These are phyloP conservation scores for Lasaia peninsularis DNA, from an alignment of 1,140 invertebrate species.

Conservation along the genomic window DNA sequence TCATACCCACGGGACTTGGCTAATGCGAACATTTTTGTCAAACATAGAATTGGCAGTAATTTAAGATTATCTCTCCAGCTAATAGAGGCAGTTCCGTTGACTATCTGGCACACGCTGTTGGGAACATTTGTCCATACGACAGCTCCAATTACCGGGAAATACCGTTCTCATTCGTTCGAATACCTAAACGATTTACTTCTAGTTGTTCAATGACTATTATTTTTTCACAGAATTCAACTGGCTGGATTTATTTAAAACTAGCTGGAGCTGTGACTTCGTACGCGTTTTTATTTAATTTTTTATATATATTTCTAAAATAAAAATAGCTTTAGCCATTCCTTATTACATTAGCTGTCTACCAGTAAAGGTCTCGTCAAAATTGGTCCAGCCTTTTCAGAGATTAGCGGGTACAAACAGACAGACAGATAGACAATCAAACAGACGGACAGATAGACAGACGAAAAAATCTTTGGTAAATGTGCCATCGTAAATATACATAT, in stretches of 20 bases:
- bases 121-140: constrained; percentile 59
- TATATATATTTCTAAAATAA: too few species aligned
- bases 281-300: too few species aligned
- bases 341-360: too few species aligned
- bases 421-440: too few species aligned
- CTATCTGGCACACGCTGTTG: constrained; percentile 55
- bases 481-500: too few species aligned
- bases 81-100: constrained; percentile 62
- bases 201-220: constrained; percentile 14
- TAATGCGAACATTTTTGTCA: not conserved
- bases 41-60: constrained; percentile 35
- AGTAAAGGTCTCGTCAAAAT: too few species aligned
- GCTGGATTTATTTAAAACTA: constrained; percentile 12
- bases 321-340: too few species aligned
- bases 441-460: too few species aligned
- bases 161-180: constrained; percentile 62
- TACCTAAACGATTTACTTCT: constrained; percentile 59
- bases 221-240: not conserved
- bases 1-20: not conserved
- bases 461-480: too few species aligned
- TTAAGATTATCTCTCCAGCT: constrained; percentile 57
- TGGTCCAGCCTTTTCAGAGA: too few species aligned
- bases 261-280: too few species aligned
- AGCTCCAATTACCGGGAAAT: constrained; percentile 65
- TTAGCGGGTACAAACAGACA: too few species aligned